Percentiles rank a stretch among this genome's conserved stretches.
Conservation (phyloP, 1,140 invertebrate genomes). For the Ditylenchus dipsaci region DNA sequence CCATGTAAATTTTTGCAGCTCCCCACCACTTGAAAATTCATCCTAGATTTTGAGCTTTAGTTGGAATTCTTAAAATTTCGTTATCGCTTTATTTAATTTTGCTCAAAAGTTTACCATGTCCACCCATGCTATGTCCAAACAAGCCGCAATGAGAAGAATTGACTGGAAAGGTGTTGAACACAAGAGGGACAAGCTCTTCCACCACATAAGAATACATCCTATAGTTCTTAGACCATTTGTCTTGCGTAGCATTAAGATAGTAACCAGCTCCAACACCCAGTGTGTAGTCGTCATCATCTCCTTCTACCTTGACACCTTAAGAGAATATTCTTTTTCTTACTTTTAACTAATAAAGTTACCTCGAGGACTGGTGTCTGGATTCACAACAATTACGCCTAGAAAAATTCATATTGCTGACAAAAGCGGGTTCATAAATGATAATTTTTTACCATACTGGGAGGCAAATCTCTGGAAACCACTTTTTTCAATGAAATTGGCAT, state of each 20-base stretch:
- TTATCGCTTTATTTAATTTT: no score
- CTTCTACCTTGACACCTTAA: conserved; percentile 65
- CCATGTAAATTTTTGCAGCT: no score
- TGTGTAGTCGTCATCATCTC: conserved; percentile 80
- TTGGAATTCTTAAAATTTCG: no score
- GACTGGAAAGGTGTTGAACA: conserved; percentile 71
- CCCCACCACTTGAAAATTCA: no score
- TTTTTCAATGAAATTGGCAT: conserved; percentile 93
- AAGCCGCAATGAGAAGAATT: conserved; percentile 59
- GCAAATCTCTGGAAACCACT: conserved; percentile 83
- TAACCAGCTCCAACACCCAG: conserved; percentile 92
- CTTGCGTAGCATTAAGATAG: conserved; percentile 83
- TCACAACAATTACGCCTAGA: conserved; percentile 72
- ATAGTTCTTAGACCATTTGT: conserved; percentile 88
- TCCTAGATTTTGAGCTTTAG: no score
- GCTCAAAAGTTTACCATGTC: conserved; percentile 36
- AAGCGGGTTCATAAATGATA: no score
- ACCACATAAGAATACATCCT: conserved; percentile 95
- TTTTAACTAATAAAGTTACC: no score
- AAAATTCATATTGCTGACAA: no score
- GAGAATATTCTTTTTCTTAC: no score
- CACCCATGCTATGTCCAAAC: conserved; percentile 59
- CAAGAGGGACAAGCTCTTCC: conserved; percentile 75
- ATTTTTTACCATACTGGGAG: conserved; percentile 67
- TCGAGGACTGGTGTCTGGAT: conserved; percentile 90